Evolutionary conservation across 2,113 vertebrate species (phyloP), one percentile per base, ranked within the genome.

Genomic region (Tonatia bakeri): DNA sequence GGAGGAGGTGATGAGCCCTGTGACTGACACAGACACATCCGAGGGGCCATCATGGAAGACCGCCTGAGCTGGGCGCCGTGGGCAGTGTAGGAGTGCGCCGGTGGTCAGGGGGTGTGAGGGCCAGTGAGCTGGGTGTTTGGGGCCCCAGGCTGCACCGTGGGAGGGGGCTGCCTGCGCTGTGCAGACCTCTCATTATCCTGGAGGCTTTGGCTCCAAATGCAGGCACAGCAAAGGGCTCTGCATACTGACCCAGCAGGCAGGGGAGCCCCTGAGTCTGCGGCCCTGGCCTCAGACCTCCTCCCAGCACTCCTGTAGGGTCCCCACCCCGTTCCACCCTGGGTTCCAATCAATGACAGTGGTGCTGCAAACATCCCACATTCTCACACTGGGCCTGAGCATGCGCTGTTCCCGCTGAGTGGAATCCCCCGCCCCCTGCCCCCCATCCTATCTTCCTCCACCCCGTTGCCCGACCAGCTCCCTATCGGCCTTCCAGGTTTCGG

Each of bases 61-160:
- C 14, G 2, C n/a, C 85, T 5, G 40, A 26, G 50, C 36, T 40
- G 69, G 80, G 54, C 1, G 0, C 22, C 1, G 11, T 36, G 36
- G 73, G 65, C 50, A 33, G 59, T 43, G 5, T 2, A 16, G 73
- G 65, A 40, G 47, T 22, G 31, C 4, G n/a, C 69, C 0, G 0
- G 13, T 1, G 33, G 45, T 5, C 33, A 7, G 22, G 31, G 64
- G 6, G 0, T 4, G n/a, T 26, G 90, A 72, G 26, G 56, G 64
- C 79, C 59, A 0, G 26, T 31, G 26, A 16, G 81, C 2, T 1
- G 9, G 67, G 61, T 7, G 4, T 19, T 31, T 1, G 17, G 61
- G 59, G 67, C 26, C 1, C 28, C 1, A 0, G 40, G 36, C 61
- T 7, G 26, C 0, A 1, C 20, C 0, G 38, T 0, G 4, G 15